Evolutionary conservation across 2,888 invertebrate genomes (phyloP).

Genomic region (Tiphia femorata): DNA sequence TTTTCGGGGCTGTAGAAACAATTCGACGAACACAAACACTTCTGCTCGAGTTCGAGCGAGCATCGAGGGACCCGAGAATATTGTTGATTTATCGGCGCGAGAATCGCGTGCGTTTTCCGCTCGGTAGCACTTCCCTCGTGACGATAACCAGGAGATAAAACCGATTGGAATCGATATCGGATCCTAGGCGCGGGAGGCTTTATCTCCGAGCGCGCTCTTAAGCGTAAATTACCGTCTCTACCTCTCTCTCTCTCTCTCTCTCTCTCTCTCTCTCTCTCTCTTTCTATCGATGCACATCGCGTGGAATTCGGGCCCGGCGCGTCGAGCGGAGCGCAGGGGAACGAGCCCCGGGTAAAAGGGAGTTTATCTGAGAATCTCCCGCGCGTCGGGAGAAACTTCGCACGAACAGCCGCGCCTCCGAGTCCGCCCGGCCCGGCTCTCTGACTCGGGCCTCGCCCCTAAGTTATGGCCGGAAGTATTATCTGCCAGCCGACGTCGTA

Average conservation of each 20-base stretch:
- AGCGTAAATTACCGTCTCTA: too few relatives aligned
- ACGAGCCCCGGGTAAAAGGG: background rate
- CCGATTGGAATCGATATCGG: too few relatives aligned
- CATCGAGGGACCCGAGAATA: too few relatives aligned
- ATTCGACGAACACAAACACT: too few relatives aligned
- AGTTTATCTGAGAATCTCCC: slow-evolving; percentile 5
- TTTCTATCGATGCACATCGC: background rate
- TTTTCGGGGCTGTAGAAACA: too few relatives aligned
- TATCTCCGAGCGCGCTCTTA: too few relatives aligned
- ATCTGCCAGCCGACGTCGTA: slow-evolving; percentile 52
- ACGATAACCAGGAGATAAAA: too few relatives aligned
- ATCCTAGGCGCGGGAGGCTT: too few relatives aligned
- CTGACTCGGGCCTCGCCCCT: slow-evolving; percentile 34
- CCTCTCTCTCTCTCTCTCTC: background rate
- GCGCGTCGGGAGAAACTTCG: slow-evolving; percentile 15
- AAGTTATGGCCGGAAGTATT: slow-evolving; percentile 60
- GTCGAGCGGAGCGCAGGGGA: background rate
- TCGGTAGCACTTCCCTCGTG: too few relatives aligned
- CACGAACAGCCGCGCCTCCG: slow-evolving; percentile 38
- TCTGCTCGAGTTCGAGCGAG: too few relatives aligned
- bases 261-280: background rate
- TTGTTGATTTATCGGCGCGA: too few relatives aligned
- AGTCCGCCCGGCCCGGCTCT: slow-evolving; percentile 31
- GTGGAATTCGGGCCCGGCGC: background rate
- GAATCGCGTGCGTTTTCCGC: too few relatives aligned